Evolutionary conservation across 2,888 invertebrate species (phyloP).

Genomic region (Caenorhabditis doughertyi): DNA sequence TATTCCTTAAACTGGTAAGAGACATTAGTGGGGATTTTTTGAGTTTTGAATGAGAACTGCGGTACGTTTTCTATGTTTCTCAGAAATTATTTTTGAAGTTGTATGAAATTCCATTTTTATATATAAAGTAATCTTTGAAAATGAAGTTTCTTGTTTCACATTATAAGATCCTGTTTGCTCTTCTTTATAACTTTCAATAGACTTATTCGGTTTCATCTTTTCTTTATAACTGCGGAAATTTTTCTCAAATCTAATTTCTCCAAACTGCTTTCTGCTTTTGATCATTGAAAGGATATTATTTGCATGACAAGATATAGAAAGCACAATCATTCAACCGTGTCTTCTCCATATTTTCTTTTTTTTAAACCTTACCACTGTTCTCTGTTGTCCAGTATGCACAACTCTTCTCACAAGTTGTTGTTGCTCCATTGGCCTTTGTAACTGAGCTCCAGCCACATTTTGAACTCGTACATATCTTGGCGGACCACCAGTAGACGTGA

Average conservation of each 20-base stretch:
- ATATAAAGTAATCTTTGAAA: no score
- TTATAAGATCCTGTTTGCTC: no score
- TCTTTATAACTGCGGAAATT: no score
- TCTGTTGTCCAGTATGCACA: slow-evolving; percentile 12
- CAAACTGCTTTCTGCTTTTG: no score
- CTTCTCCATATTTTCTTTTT: not conserved
- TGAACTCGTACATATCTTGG: slow-evolving; percentile 10
- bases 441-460: not conserved
- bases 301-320: not conserved
- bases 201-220: no score
- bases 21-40: not conserved
- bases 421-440: not conserved
- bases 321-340: not conserved
- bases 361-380: slow-evolving; percentile 3
- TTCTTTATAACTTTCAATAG: no score
- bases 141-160: no score
- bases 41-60: not conserved
- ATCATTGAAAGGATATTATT: no score
- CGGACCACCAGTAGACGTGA: not conserved
- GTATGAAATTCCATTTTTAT: not conserved
- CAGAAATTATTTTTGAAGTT: not conserved
- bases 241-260: no score
- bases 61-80: no score
- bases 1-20: slow-evolving; percentile 29
- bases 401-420: slow-evolving; percentile 17